These are phyloP conservation scores for Ctenoplectra terminalis DNA, from an alignment of 1,140 invertebrate genomes.

Conservation along the genomic window DNA sequence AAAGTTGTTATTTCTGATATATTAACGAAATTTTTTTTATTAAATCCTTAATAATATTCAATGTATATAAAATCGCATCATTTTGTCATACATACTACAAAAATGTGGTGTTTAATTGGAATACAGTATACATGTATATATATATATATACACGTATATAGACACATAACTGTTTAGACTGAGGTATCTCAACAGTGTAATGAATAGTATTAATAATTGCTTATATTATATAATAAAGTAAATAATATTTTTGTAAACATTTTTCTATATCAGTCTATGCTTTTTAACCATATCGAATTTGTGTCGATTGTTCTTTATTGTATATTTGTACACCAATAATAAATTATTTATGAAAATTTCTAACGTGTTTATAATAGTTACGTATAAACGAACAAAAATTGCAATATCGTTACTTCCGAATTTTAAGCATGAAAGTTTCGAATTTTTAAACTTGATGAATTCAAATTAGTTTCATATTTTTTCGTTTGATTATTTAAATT, in stretches of 20 bases:
- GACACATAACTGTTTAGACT: conserved; percentile 44
- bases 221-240: conserved; percentile 38
- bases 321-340: conserved; percentile 48
- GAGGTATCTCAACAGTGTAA: conserved; percentile 37
- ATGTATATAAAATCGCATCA: conserved; percentile 31
- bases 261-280: conserved; percentile 34
- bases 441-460: no score
- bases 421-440: no score
- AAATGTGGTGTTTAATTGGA: conserved; percentile 13
- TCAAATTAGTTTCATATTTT: no score
- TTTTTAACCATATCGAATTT: conserved; percentile 23
- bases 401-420: no score
- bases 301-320: conserved; percentile 24
- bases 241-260: conserved; percentile 56
- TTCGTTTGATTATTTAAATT: no score
- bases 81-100: conserved; percentile 1
- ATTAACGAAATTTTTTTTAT: conserved; percentile 7
- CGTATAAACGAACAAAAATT: not conserved
- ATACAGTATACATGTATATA: not conserved
- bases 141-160: not conserved
- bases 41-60: conserved; percentile 20
- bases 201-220: conserved; percentile 48
- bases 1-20: conserved; percentile 30
- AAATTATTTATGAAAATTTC: conserved; percentile 29
- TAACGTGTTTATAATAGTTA: not conserved